A percentile compares a stretch with the other conserved stretches of the same genome.
These are phyloP conservation scores for Ophiodon elongatus DNA, from an alignment of 2,113 vertebrate genomes.

Conservation along the genomic window DNA sequence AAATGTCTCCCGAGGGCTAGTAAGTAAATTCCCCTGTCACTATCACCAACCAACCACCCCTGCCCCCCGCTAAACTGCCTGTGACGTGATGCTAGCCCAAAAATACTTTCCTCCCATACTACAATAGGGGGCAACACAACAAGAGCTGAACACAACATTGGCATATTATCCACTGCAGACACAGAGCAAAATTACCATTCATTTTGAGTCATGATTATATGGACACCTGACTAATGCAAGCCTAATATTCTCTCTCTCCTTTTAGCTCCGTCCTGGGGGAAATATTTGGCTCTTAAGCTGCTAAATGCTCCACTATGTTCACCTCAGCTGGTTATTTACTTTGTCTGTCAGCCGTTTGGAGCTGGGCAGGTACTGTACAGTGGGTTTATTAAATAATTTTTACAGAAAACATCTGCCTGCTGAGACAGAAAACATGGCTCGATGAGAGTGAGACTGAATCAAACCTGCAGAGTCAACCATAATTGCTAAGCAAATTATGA, in stretches of 20 bases:
- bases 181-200: background rate
- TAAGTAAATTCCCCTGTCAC: conserved; percentile 72
- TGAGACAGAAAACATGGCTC: background rate
- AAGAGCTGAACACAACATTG: background rate
- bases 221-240: background rate
- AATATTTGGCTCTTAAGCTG: background rate
- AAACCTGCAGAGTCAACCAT: background rate
- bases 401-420: background rate
- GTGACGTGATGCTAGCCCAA: background rate
- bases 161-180: background rate
- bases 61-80: conserved; percentile 42
- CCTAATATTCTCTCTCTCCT: background rate
- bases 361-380: background rate
- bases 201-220: background rate
- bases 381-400: background rate
- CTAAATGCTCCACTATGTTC: background rate
- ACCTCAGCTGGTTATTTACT: background rate
- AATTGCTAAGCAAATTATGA: background rate
- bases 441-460: background rate
- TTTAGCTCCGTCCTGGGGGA: background rate
- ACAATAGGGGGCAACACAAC: background rate
- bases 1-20: conserved; percentile 70
- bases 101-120: background rate
- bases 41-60: conserved; percentile 51
- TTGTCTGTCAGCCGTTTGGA: background rate